A percentile compares a stretch with the other conserved stretches of the same genome.
Evolutionary conservation across 1,140 invertebrate genomes (phyloP).

Genomic region (Proctacanthus coquilletti): DNA sequence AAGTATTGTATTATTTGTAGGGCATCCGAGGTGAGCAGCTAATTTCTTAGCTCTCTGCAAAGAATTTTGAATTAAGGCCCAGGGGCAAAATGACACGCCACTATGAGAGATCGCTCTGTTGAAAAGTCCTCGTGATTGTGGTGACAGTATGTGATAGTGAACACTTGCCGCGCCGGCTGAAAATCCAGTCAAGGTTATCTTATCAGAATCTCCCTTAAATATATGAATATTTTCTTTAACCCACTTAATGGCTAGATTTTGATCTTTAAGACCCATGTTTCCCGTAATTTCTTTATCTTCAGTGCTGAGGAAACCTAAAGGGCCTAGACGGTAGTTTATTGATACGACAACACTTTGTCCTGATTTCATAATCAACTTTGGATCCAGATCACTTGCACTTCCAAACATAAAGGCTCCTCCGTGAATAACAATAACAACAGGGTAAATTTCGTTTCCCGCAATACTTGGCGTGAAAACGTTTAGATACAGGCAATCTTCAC

Average conservation of each 20-base stretch:
- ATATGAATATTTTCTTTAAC: slow-evolving; percentile 17
- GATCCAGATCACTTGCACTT: slow-evolving; percentile 31
- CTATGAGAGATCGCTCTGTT: slow-evolving; percentile 42
- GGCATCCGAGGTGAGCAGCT: slow-evolving; percentile 38
- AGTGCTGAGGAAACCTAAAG: slow-evolving; percentile 41
- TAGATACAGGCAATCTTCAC: slow-evolving; percentile 38
- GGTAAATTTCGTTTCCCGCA: slow-evolving; percentile 10
- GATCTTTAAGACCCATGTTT: slow-evolving; percentile 39
- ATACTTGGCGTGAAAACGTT: slow-evolving; percentile 33
- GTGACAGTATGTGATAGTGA: slow-evolving; percentile 34
- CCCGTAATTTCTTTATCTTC: slow-evolving; percentile 29
- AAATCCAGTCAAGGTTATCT: slow-evolving; percentile 24
- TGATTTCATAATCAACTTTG: slow-evolving; percentile 22
- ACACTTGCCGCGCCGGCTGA: slow-evolving; percentile 30
- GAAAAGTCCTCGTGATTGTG: slow-evolving; percentile 33
- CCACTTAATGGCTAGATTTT: slow-evolving; percentile 29
- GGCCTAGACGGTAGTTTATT: slow-evolving; percentile 46
- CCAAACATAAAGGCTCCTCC: slow-evolving; percentile 35
- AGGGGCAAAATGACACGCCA: slow-evolving; percentile 18
- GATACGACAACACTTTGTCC: slow-evolving; percentile 37
- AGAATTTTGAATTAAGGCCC: slow-evolving; percentile 34
- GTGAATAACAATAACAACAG: slow-evolving; percentile 35
- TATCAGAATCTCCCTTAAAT: slow-evolving; percentile 25
- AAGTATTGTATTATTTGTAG: slow-evolving; percentile 17
- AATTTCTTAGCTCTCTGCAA: slow-evolving; percentile 37